Conservation (phyloP, 2,888 invertebrate genomes). For the Noctua comes region DNA sequence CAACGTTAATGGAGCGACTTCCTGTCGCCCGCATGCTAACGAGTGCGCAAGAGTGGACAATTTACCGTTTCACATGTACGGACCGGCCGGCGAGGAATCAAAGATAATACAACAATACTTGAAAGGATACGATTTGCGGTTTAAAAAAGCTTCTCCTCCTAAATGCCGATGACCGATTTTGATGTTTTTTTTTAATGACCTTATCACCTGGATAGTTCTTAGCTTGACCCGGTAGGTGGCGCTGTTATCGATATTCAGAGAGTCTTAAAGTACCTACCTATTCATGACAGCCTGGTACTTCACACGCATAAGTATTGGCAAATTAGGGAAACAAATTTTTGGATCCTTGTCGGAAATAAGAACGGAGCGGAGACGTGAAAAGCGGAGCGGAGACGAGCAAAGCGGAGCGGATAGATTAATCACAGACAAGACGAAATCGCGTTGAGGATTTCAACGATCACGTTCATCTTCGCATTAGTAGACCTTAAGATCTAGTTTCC, state of each 20-base stretch:
- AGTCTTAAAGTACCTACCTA: not conserved
- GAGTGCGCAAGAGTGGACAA: conserved; percentile 47
- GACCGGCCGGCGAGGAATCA: not conserved
- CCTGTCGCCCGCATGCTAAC: conserved; percentile 66
- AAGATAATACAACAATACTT: not conserved
- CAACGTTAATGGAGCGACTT: conserved; percentile 76
- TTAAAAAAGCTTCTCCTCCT: not conserved
- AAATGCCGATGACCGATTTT: not conserved
- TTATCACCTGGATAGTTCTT: not conserved
- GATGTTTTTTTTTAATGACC: not conserved
- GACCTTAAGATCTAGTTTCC: not conserved
- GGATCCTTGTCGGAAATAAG: not conserved
- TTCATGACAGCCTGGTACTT: not conserved
- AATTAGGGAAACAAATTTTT: not conserved
- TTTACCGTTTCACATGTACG: conserved; percentile 20
- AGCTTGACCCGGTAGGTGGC: too few species aligned
- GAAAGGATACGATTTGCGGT: not conserved
- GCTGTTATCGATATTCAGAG: too few species aligned
- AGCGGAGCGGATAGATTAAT: not conserved
- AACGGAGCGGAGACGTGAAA: not conserved
- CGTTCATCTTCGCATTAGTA: not conserved
- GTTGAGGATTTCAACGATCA: not conserved
- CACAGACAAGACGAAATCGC: not conserved
- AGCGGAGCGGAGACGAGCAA: too few species aligned
- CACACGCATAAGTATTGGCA: not conserved